Percentiles rank a stretch among this genome's conserved stretches.
Conservation (phyloP, 2,888 invertebrate species). For the Netelia virgata region DNA sequence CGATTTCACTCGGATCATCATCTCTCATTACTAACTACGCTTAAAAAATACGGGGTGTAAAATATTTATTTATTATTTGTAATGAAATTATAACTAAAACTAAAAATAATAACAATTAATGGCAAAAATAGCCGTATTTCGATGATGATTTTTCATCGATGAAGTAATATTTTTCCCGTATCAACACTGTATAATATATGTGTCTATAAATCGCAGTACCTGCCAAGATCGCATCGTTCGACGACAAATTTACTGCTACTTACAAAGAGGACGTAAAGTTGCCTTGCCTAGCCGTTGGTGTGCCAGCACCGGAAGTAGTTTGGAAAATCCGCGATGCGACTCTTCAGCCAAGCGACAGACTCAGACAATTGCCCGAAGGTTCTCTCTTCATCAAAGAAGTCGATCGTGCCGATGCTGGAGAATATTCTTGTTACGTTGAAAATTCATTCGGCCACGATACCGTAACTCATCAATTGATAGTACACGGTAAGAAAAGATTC, state of each 20-base stretch:
- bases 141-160: too few species aligned
- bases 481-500: slow-evolving; percentile 88
- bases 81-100: too few species aligned
- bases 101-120: too few species aligned
- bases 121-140: too few species aligned
- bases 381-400: slow-evolving; percentile 96
- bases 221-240: slow-evolving; percentile 97
- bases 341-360: slow-evolving; percentile 92
- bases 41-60: too few species aligned
- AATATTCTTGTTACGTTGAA: slow-evolving; percentile 97
- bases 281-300: slow-evolving; percentile 96
- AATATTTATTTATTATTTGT: too few species aligned
- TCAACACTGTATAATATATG: not conserved
- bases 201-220: slow-evolving; percentile 88
- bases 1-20: too few species aligned
- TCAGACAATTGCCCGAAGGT: slow-evolving; percentile 94
- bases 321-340: slow-evolving; percentile 93
- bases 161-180: not conserved
- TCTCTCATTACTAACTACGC: too few species aligned
- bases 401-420: slow-evolving; percentile 95
- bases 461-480: slow-evolving; percentile 95
- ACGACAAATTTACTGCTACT: slow-evolving; percentile 96
- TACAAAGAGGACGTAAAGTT: slow-evolving; percentile 96
- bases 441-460: slow-evolving; percentile 97
- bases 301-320: slow-evolving; percentile 94